Base-by-base conservation (phyloP, 1,140 invertebrate species). In the Ceratina australensis region DNA sequence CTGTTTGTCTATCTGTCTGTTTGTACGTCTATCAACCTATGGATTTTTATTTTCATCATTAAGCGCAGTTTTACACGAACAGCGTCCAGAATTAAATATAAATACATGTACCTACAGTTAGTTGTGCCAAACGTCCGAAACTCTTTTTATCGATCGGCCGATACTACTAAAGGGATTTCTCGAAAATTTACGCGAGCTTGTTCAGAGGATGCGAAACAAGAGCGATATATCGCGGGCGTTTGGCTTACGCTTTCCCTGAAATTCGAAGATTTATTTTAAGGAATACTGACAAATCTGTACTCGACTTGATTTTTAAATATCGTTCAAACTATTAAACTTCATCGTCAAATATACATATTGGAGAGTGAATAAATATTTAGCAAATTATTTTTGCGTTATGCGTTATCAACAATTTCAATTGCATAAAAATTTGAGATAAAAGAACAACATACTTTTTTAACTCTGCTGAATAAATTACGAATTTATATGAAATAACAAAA, bases 1-100 rank as follows among this genome's bases (percentile, higher is more conserved):
- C 42, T 74, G 12, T 78, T 49, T 54, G 49, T 60, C 72, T 60
- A 49, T 78, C 63, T 78, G 63, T 65, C 56, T 66, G 50, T 65
- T n/a, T 49, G 42, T 78, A 78, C 52, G 50, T 79, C 52, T n/a
- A 20, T 20, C 49, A 26, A 56, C 26, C 22, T 75, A 74, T n/a
- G 22, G 42, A 74, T 54, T 60, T 77, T 77, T 49, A 59, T 68
- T 75, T 68, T 69, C 50, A 16, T 66, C 50, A 75, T 33, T 57
- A 78, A 77, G 57, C 67, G 78, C 72, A 73, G 59, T 47, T 59
- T 59, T 50, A 80, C 78, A 84, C 82, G 65, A 78, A 73, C 82
- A 84, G 33, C 49, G 67, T 72, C 42, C 56, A 52, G 33, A 78
- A 69, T 50, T 54, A 54, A 18, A 42, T 42, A 42, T 54, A n/a